Evolutionary conservation across 2,113 vertebrate species (phyloP), one percentile per base, ranked within the genome.

Genomic region (Oceanodroma tethys): DNA sequence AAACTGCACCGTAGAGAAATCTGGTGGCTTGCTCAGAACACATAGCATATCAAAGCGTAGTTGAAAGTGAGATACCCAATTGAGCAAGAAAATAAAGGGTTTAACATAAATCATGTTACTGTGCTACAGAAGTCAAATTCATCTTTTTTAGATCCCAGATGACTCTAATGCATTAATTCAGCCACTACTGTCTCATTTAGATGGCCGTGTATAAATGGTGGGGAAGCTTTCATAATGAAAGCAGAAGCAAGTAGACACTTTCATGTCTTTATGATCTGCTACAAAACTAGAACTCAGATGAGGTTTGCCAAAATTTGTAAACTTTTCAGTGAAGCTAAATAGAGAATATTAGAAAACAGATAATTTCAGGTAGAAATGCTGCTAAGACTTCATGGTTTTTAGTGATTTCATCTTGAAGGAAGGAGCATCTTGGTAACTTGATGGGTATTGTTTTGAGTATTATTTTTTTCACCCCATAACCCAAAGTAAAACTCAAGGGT

Each of bases 201-300:
- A 15, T 82, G 40, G 48, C 55, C 74, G 36, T 2, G 2, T 73
- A n/a, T 78, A 93, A 78, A 76, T 65, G 43, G 13, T 36, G 30
- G 38, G 78, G 32, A 65, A 89, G 53, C 13, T 95, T 96, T 95
- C 73, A 82, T 91, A 89, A 70, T 43, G 76, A 94, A 97, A 95
- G 93, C 50, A 95, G 86, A 96, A 97, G 89, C 83, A 85, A 53
- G 20, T 55, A 40, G 48, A n/a, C 11, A 27, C 55, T 85, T 90
- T 79, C 12, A 26, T 36, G 48, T 78, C 58, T 79, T 95, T 73
- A 30, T 56, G 25, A 84, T 60, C 25, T 59, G 34, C 48, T 82
- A 25, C 48, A 95, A 71, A 88, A 38, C 27, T 58, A 78, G 34
- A 84, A 67, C 20, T 65, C 34, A 60, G 19, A 52, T n/a, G 29